phyloP scores from a whole-genome alignment of 2,797 vertebrate species.

The Urocyon cinereoargenteus region DNA sequence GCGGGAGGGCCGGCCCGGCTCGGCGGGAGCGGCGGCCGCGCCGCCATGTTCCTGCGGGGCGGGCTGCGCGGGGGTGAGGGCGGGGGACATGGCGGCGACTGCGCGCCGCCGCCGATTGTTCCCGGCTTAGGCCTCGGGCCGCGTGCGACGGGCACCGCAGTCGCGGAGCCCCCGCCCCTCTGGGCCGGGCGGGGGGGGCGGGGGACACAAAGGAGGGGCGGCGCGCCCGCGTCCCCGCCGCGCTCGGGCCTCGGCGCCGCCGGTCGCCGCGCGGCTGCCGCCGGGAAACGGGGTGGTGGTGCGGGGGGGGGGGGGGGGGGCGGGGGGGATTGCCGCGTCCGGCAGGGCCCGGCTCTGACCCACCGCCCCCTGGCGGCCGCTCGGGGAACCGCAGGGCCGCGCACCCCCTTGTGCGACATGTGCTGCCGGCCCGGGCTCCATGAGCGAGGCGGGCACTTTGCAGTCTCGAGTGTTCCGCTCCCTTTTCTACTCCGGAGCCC shows the following conservation, averaged over 20 bases:
- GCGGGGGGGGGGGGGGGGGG: constrained; percentile 6
- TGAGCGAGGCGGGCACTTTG: constrained; percentile 81
- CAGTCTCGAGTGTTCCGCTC: neutral
- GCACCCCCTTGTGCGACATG: constrained; percentile 85
- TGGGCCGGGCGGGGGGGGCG: constrained; percentile 83
- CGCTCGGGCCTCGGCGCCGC: constrained; percentile 87
- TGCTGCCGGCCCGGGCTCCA: constrained; percentile 81
- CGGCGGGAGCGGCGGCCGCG: constrained; percentile 84
- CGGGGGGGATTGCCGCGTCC: constrained; percentile 71
- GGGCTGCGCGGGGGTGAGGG: constrained; percentile 84
- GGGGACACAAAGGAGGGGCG: constrained; percentile 89
- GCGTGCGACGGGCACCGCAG: constrained; percentile 80
- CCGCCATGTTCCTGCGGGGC: constrained; percentile 87
- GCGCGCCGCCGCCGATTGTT: constrained; percentile 89
- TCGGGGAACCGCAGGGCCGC: constrained; percentile 54
- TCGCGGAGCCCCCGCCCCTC: constrained; percentile 36
- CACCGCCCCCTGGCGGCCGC: constrained; percentile 74
- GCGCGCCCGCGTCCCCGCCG: constrained; percentile 83
- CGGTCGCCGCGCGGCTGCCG: constrained; percentile 78
- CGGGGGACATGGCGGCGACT: constrained; percentile 89
- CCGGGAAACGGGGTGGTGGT: constrained; percentile 58
- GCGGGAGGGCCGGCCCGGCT: constrained; percentile 79
- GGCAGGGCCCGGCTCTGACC: constrained; percentile 83
- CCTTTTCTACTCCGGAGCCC: constrained; percentile 66
- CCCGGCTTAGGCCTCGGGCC: constrained; percentile 87